These are phyloP conservation scores for Anseranas semipalmata DNA, from an alignment of 2,113 vertebrate genomes.

Conservation along the genomic window DNA sequence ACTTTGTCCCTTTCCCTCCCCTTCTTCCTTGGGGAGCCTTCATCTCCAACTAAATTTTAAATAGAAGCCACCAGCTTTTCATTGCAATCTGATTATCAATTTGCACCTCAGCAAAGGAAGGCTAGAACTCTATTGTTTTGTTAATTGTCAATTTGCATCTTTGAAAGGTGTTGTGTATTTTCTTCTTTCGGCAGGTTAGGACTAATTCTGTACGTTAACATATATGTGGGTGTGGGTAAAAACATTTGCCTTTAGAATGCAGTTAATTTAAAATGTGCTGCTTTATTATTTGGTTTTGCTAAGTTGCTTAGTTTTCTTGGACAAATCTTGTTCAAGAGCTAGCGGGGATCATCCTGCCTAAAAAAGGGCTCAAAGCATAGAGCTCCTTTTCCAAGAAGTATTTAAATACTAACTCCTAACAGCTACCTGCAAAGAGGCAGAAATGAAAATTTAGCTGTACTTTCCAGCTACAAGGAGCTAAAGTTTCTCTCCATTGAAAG, in stretches of 20 bases:
- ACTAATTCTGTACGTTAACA: conserved; percentile 78
- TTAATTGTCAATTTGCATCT: conserved; percentile 87
- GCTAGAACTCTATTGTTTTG: conserved; percentile 81
- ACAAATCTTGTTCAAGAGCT: conserved; percentile 12
- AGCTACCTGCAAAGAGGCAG: neutral
- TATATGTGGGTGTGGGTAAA: conserved; percentile 40
- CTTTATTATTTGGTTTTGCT: conserved; percentile 16
- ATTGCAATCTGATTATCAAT: conserved; percentile 76
- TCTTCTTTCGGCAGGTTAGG: conserved; percentile 78
- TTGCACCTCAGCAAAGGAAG: conserved; percentile 80
- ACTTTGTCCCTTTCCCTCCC: neutral
- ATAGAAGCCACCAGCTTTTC: conserved; percentile 65
- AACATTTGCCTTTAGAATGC: conserved; percentile 16
- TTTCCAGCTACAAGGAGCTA: neutral
- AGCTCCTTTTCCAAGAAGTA: neutral
- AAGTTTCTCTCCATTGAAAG: neutral
- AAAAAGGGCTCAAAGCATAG: neutral
- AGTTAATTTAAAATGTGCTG: conserved; percentile 42
- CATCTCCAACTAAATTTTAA: conserved; percentile 69
- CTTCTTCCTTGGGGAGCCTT: conserved; percentile 60
- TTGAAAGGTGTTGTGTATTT: conserved; percentile 80
- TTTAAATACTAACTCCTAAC: conserved; percentile 9
- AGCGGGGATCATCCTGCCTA: neutral
- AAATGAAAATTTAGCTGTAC: neutral
- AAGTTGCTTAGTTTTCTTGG: conserved; percentile 35